These are phyloP conservation scores for Oncorhynchus keta DNA, from an alignment of 2,113 vertebrate species.

Conservation along the genomic window DNA sequence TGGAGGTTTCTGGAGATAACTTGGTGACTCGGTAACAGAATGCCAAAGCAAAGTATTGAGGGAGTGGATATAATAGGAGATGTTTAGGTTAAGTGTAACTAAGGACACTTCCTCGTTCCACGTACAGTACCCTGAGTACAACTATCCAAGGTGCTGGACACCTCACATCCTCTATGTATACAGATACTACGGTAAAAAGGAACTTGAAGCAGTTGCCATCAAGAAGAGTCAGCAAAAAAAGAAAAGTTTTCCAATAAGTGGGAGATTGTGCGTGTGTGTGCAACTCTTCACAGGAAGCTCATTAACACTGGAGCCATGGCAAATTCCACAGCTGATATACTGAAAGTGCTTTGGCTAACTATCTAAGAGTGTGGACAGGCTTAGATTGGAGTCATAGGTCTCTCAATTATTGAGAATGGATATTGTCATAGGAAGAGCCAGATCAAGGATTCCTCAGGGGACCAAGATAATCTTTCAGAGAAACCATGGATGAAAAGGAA, in stretches of 20 bases:
- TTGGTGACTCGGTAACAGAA: neutral
- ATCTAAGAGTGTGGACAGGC: slow-evolving; percentile 25
- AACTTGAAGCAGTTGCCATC: slow-evolving; percentile 13
- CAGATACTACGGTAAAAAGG: no score
- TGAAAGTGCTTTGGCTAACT: slow-evolving; percentile 44
- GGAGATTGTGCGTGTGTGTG: slow-evolving; percentile 22
- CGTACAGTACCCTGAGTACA: no score
- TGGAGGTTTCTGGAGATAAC: no score
- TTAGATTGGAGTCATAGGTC: slow-evolving; percentile 2
- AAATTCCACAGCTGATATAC: slow-evolving; percentile 65
- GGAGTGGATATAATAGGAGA: neutral
- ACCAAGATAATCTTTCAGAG: neutral
- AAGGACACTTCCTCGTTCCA: no score
- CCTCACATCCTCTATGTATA: no score
- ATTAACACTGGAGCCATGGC: slow-evolving; percentile 62
- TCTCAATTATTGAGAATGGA: slow-evolving; percentile 46
- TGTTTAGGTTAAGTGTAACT: no score
- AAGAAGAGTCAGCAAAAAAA: slow-evolving; percentile 40
- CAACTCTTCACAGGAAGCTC: slow-evolving; percentile 62
- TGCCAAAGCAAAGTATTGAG: neutral
- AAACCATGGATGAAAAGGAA: neutral
- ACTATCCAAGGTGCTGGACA: no score
- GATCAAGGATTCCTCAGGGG: no score
- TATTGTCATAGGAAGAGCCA: slow-evolving; percentile 19
- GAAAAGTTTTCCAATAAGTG: slow-evolving; percentile 43